Conservation (phyloP, 1,140 invertebrate genomes). For the Brachionus angularis region DNA sequence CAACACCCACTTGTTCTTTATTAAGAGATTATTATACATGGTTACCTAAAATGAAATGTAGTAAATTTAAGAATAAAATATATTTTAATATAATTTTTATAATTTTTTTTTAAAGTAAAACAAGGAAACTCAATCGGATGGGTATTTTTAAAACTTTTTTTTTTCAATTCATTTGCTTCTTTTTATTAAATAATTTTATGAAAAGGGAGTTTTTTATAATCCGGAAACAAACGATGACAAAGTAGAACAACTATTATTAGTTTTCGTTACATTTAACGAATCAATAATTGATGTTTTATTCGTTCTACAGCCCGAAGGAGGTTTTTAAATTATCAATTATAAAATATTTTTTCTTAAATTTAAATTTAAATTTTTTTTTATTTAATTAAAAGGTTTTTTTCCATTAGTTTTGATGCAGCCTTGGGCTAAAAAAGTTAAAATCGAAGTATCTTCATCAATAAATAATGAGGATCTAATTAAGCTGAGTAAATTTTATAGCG, state of each 20-base stretch:
- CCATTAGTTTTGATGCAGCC: conserved; percentile 51
- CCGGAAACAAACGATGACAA: conserved; percentile 46
- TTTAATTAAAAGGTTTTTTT: conserved; percentile 48
- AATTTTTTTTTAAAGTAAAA: conserved; percentile 47
- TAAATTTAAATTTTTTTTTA: not conserved
- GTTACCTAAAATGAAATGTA: conserved; percentile 46
- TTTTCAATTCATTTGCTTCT: conserved; percentile 47
- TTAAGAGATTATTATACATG: conserved; percentile 53
- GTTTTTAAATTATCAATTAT: conserved; percentile 33
- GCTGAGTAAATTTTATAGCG: conserved; percentile 43
- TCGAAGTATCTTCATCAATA: conserved; percentile 43
- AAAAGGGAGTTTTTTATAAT: conserved; percentile 39
- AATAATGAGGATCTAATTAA: conserved; percentile 37
- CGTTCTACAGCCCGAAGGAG: conserved; percentile 55
- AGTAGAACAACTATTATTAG: conserved; percentile 52
- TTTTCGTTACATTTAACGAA: conserved; percentile 52
- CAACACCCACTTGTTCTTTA: conserved; percentile 50
- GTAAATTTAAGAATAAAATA: not conserved
- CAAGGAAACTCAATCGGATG: conserved; percentile 52
- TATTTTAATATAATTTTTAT: not conserved
- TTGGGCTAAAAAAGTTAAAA: conserved; percentile 46
- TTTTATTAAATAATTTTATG: conserved; percentile 44
- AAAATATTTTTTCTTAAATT: not conserved
- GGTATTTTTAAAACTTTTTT: conserved; percentile 51
- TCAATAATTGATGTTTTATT: conserved; percentile 50